Evolutionary conservation across 2,113 vertebrate genomes (phyloP).

Genomic region (Cottus gobio): DNA sequence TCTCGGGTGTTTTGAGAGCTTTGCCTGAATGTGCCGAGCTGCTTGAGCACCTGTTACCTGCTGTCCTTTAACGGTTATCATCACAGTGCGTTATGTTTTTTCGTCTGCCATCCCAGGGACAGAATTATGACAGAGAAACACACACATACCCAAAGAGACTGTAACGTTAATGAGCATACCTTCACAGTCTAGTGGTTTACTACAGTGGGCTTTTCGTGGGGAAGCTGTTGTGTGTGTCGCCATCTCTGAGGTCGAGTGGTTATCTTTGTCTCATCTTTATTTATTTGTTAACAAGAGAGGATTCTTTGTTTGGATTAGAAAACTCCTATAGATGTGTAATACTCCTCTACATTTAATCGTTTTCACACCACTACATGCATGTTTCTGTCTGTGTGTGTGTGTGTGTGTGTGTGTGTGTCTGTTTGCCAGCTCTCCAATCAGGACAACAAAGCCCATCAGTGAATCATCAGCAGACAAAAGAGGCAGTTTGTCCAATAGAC

Average conservation of each 20-base stretch:
- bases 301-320: neutral
- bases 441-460: slow-evolving; percentile 57
- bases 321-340: neutral
- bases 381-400: slow-evolving; percentile 17
- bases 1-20: slow-evolving; percentile 23
- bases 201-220: slow-evolving; percentile 31
- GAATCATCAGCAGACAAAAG: slow-evolving; percentile 61
- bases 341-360: neutral
- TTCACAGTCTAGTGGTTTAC: slow-evolving; percentile 70
- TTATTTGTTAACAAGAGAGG: slow-evolving; percentile 26
- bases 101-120: neutral
- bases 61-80: slow-evolving; percentile 16
- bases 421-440: slow-evolving; percentile 42
- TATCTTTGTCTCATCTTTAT: slow-evolving; percentile 40
- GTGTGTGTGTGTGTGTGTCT: slow-evolving; percentile 1
- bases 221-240: slow-evolving; percentile 57
- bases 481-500: slow-evolving; percentile 47
- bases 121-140: slow-evolving; percentile 12
- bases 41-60: slow-evolving; percentile 48
- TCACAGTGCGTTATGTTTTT: neutral
- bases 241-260: slow-evolving; percentile 31
- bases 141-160: slow-evolving; percentile 1
- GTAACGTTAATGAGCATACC: slow-evolving; percentile 56
- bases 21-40: slow-evolving; percentile 35
- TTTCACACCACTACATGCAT: neutral